Evolutionary conservation across 2,113 vertebrate species (phyloP).

Genomic region (Piaya cayana): DNA sequence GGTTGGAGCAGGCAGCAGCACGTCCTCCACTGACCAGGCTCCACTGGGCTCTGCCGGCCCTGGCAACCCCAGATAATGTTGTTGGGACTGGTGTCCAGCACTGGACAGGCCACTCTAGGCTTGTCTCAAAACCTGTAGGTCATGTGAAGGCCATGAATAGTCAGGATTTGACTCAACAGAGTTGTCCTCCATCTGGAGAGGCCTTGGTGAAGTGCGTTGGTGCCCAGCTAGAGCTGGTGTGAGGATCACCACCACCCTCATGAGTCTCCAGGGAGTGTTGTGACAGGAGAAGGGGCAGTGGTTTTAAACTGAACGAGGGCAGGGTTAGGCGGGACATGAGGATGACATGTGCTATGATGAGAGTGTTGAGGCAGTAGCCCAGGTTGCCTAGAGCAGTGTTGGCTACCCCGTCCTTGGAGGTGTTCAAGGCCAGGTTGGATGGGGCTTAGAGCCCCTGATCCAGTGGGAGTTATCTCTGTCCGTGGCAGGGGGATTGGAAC

Average conservation of each 20-base stretch:
- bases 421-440: not conserved
- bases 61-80: accelerated
- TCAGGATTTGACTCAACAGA: not conserved
- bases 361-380: not conserved
- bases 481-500: accelerated
- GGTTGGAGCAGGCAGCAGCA: not conserved
- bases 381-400: not conserved
- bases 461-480: not conserved
- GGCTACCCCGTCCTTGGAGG: not conserved
- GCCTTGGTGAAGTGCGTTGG: not conserved
- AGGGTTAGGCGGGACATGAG: not conserved
- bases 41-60: not conserved
- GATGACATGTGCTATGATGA: not conserved
- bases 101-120: not conserved
- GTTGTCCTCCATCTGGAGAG: not conserved
- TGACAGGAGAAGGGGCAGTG: not conserved
- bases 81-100: not conserved
- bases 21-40: not conserved
- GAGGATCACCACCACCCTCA: not conserved
- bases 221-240: not conserved
- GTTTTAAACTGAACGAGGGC: not conserved
- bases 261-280: accelerated
- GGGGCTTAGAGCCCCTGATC: not conserved
- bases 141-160: not conserved
- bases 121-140: not conserved